Conservation (phyloP, 2,113 vertebrate species). For the Rattus rattus region DNA sequence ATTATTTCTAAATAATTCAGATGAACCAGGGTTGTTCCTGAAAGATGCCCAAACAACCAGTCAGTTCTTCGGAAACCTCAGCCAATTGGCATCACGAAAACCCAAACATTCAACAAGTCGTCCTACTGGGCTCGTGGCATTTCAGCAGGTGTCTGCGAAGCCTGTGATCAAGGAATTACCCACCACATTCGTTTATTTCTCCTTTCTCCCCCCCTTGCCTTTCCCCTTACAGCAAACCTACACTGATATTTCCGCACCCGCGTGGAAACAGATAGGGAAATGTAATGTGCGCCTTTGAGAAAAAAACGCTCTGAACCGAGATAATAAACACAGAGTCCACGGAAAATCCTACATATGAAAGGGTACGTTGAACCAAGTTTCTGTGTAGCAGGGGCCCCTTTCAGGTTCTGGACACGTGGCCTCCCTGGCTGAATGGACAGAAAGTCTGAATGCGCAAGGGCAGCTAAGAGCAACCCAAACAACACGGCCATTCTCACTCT, state of each 20-base stretch:
- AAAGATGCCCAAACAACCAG: constrained; percentile 70
- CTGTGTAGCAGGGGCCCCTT: constrained; percentile 51
- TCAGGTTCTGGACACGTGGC: constrained; percentile 75
- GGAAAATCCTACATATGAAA: constrained; percentile 44
- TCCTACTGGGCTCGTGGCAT: constrained; percentile 36
- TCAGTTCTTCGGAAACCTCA: constrained; percentile 69
- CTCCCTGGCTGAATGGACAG: constrained; percentile 76
- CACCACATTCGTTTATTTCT: constrained; percentile 4
- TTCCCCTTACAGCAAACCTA: background rate
- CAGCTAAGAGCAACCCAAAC: constrained; percentile 80
- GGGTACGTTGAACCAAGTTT: constrained; percentile 58
- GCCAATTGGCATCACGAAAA: constrained; percentile 66
- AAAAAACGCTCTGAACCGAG: background rate
- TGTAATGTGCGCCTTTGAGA: background rate
- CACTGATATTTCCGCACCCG: background rate
- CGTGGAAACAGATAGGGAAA: background rate
- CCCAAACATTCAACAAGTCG: constrained; percentile 57
- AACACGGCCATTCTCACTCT: constrained; percentile 72
- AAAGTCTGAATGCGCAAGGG: constrained; percentile 72
- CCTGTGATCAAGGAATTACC: constrained; percentile 1
- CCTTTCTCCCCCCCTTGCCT: background rate
- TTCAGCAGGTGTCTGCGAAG: constrained; percentile 66
- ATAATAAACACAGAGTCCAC: background rate
- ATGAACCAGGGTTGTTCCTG: constrained; percentile 59
- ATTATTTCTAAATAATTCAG: constrained; percentile 75